Evolutionary conservation across 2,113 vertebrate genomes (phyloP).

Genomic region (Thymallus thymallus): DNA sequence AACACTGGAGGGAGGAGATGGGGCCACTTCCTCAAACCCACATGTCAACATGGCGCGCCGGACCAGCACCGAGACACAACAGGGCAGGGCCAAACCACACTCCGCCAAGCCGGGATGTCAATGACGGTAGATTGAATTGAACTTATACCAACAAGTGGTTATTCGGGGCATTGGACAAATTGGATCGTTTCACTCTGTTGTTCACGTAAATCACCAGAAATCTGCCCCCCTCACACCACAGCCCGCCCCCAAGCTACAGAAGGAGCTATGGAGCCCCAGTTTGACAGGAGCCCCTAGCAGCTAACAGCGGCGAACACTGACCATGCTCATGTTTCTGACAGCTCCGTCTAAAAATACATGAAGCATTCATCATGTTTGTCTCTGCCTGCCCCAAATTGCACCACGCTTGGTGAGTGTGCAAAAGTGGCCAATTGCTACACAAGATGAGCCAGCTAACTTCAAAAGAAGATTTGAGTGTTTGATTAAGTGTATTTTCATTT

Average conservation of each 20-base stretch:
- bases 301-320: constrained; percentile 24
- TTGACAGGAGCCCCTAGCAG: constrained; percentile 23
- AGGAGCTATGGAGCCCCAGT: constrained; percentile 6
- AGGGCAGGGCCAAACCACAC: constrained; percentile 10
- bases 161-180: constrained; percentile 12
- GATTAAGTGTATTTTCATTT: constrained; percentile 10
- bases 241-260: neutral
- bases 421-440: constrained; percentile 13
- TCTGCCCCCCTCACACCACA: neutral
- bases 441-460: constrained; percentile 2
- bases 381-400: constrained; percentile 43
- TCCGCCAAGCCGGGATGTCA: neutral
- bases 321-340: constrained; percentile 61
- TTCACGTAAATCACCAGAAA: neutral
- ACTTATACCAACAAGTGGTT: constrained; percentile 23
- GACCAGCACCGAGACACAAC: constrained; percentile 33
- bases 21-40: constrained; percentile 46
- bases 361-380: constrained; percentile 58
- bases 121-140: constrained; percentile 25
- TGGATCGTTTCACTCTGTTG: constrained; percentile 3
- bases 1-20: constrained; percentile 40
- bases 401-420: constrained; percentile 15
- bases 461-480: neutral
- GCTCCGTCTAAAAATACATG: constrained; percentile 71
- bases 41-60: constrained; percentile 43